Base-by-base conservation (phyloP, 1,140 invertebrate species). In the Apolygus lucorum region DNA sequence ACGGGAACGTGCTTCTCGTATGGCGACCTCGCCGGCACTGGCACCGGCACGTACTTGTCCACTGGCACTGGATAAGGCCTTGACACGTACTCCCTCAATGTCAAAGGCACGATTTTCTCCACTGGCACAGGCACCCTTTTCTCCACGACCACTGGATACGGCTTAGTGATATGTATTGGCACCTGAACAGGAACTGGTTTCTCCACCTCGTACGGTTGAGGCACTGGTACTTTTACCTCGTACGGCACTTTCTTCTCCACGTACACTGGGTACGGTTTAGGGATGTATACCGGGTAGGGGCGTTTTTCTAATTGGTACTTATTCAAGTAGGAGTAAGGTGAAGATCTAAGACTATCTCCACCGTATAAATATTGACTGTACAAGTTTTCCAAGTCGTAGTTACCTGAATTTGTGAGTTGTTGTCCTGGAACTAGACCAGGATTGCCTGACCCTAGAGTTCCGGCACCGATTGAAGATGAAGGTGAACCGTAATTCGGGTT, bases 281-380 rank as follows among this genome's bases (percentile, higher is more conserved):
- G 71, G 1, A 72, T 85, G 74, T 85, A 72, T 27, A 88, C 85
- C 68, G 85, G 83, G 71, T 84, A 83, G 24, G 86, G 82, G 62
- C 75, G 34, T 17, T 4, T 8, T 42, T 42, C 34, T 8, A 8
- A 42, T 42, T 42, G 4, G 34, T 42, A 42, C 17, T 17, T 42
- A 42, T 76, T 71, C 80, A 78, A 17, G 86, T 83, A 28, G 81
- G 85, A 72, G 81, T 85, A 74, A 86, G 83, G 42, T 87, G 84
- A 62, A 83, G 79, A 70, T 70, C 28, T 1, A 68, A 28, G 1
- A 70, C 64, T 28, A 69, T 69, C 64, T 69, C 69, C 62, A 67
- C 71, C 2, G 69, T 68, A 17, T 68, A 27, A 49, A 34, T 72
- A 72, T 2, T 68, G 71, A 8, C 63, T 64, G 17, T 68, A 68